phyloP scores from a whole-genome alignment of 2,113 vertebrate species.

The Carollia perspicillata region DNA sequence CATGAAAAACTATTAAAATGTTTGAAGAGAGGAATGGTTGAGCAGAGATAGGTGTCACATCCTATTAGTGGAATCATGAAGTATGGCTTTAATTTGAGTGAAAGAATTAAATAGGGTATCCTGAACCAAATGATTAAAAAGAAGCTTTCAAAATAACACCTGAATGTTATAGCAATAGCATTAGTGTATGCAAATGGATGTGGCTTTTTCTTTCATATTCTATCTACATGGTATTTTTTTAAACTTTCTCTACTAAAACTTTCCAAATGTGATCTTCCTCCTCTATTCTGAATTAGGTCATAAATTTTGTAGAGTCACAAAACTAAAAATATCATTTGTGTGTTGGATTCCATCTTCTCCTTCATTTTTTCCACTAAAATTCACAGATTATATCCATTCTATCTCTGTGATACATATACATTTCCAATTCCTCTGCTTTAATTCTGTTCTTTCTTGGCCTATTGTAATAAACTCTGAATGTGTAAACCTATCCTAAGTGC shows the following conservation, averaged over 20 bases:
- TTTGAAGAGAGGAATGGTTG: neutral
- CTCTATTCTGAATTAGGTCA: neutral
- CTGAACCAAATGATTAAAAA: neutral
- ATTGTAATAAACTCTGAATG: neutral
- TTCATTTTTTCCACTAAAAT: neutral
- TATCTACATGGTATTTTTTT: neutral
- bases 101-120: neutral
- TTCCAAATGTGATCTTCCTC: neutral
- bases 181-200: fast-evolving
- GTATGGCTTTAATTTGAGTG: neutral
- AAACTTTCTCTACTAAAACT: neutral
- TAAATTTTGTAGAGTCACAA: neutral
- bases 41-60: neutral
- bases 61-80: neutral
- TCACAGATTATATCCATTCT: neutral
- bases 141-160: neutral
- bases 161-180: neutral
- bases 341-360: neutral
- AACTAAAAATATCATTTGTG: neutral
- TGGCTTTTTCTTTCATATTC: neutral
- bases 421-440: neutral
- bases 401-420: neutral
- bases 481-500: neutral
- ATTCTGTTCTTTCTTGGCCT: neutral
- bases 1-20: neutral